Base-by-base conservation (phyloP, 2,797 vertebrate species). In the Siniperca undulata region DNA sequence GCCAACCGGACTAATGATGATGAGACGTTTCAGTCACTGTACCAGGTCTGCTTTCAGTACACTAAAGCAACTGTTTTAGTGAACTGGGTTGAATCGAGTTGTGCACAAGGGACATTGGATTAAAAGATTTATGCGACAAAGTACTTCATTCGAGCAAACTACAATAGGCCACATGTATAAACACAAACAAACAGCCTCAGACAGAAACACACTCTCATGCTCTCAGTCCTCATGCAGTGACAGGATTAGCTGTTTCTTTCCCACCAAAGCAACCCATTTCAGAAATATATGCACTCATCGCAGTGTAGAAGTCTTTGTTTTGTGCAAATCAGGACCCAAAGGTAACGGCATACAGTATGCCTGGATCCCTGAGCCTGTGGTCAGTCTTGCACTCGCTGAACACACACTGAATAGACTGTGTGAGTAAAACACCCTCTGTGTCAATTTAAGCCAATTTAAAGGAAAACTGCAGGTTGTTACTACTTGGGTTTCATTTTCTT, bases 121-220 rank as follows among this genome's bases (percentile, higher is more conserved):
- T 94, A 94, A 94, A 92, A 93, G 93, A 94, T 94, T 93, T 93
- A 90, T 91, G 88, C 80, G 61, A 91, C 92, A 93, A 93, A 92
- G 88, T 87, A 84, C 81, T 92, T 93, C 83, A 84, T 87, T 91
- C 59, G 58, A 85, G 88, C 90, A 77, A 83, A 85, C 74, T 74
- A 87, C 89, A 91, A 90, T 69, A 71, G 87, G 70, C 83, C 88
- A 87, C 78, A 86, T 91, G 83, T 90, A 80, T 69, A 85, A 90
- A 89, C 77, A 88, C 82, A 88, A 89, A 83, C 81, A 90, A 93
- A 91, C 77, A 70, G 86, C 64, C 59, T 77, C 81, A 80, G 68
- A 82, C 59, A 67, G 77, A 86, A 60, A 83, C 82, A 70, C 67
- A 56, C 62, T 78, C 64, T 78, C 13, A 17, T 34, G 73, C 72